Evolutionary conservation across 92 coral and sea anemone species (phyloP), one percentile per base, ranked within the genome.

Genomic region (Phymanthus crucifer): DNA sequence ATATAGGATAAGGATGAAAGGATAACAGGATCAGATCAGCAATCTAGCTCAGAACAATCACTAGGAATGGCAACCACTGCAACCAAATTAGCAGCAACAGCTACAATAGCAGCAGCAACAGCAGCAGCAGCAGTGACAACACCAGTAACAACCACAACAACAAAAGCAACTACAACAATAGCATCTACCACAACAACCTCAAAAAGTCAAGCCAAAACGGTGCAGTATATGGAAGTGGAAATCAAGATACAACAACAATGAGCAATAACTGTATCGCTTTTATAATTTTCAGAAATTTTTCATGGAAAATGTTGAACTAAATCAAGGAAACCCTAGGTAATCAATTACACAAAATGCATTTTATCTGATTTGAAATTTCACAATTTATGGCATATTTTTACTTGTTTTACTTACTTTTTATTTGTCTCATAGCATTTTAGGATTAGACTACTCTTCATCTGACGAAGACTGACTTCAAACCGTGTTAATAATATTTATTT

Each of bases 361-460:
- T 43, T 10, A 43, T 54, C n/a, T n/a, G n/a, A n/a, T n/a, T n/a
- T n/a, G n/a, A n/a, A n/a, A n/a, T n/a, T n/a, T n/a, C n/a, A n/a
- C n/a, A n/a, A n/a, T n/a, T n/a, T n/a, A n/a, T n/a, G n/a, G n/a
- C n/a, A n/a, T n/a, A n/a, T 54, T 21, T 21, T 21, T 21, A 21
- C 5, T 19, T 54, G 56, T 36, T 21, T 57, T 36, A 27, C n/a
- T 82, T 61, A n/a, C 27, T 58, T 2, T 24, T 61, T 61, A n/a
- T 57, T 57, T 21, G 3, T 48, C 3, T 19, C 31, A 56, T 69
- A 89, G 90, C 33, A 46, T 66, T 23, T 45, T 89, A 45, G 90
- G 92, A 23, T 70, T 89, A 64, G 92, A 89, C 27, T 89, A 89
- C 54, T 76, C 74, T 31, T 89, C 92, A 0, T 89, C 92, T 37